phyloP scores from a whole-genome alignment of 1,140 invertebrate species.

The Neodiprion virginianus region DNA sequence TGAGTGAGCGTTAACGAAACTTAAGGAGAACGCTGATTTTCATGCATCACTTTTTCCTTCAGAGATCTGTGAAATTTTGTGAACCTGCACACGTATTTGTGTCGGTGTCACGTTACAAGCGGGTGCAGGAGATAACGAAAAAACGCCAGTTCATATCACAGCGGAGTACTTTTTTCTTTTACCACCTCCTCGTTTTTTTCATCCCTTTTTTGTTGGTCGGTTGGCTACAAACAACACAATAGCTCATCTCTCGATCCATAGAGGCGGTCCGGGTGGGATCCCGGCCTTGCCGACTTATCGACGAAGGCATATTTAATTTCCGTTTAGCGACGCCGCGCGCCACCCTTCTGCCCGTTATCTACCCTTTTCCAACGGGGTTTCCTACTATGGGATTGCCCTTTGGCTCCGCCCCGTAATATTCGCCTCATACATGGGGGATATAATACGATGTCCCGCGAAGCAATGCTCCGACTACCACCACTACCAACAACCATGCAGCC shows the following conservation, averaged over 20 bases:
- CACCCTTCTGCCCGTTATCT: slow-evolving; percentile 50
- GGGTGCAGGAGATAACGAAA: too few species aligned
- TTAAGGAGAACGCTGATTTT: too few species aligned
- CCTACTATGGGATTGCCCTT: slow-evolving; percentile 21
- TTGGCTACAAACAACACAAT: slow-evolving; percentile 55
- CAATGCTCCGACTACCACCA: neutral
- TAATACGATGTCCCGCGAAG: slow-evolving; percentile 1
- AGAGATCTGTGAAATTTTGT: too few species aligned
- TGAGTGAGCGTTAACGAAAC: too few species aligned
- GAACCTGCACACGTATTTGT: too few species aligned
- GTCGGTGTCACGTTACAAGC: too few species aligned
- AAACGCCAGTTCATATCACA: too few species aligned
- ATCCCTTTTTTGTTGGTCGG: neutral
- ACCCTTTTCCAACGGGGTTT: slow-evolving; percentile 61
- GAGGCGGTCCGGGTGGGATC: slow-evolving; percentile 43
- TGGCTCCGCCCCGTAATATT: slow-evolving; percentile 1
- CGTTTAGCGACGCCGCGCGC: slow-evolving; percentile 48
- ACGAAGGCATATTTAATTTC: slow-evolving; percentile 64
- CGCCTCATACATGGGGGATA: neutral
- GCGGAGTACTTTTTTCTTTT: neutral
- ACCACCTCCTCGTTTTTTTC: neutral
- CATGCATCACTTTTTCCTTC: too few species aligned
- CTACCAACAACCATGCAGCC: too few species aligned
- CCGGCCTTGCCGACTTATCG: slow-evolving; percentile 55
- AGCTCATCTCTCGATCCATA: slow-evolving; percentile 59